phyloP scores from a whole-genome alignment of 1,140 invertebrate species.

The Acromyrmex charruanus region DNA sequence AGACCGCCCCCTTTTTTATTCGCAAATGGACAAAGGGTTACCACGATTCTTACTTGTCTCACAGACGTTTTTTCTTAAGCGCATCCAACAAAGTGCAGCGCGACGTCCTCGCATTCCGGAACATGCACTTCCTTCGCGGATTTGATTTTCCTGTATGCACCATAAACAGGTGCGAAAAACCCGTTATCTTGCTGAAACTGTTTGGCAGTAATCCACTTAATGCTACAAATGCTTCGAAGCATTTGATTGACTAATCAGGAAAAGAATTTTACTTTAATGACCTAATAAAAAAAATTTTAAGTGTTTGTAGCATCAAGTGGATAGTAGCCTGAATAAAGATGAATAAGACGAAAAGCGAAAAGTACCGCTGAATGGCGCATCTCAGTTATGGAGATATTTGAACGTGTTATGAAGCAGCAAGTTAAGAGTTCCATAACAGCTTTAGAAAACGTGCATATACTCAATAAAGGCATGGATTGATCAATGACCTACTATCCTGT shows the following conservation, averaged over 20 bases:
- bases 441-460: neutral
- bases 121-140: constrained; percentile 64
- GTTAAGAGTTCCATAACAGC: neutral
- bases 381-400: constrained; percentile 45
- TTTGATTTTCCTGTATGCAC: constrained; percentile 59
- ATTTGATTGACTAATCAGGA: too few relatives aligned
- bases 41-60: constrained; percentile 15
- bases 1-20: constrained; percentile 7
- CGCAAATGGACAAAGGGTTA: constrained; percentile 45
- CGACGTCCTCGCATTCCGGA: constrained; percentile 37
- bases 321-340: neutral
- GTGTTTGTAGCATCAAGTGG: too few relatives aligned
- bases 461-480: neutral
- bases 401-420: constrained; percentile 44
- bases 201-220: neutral
- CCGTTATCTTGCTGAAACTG: constrained; percentile 63
- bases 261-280: too few relatives aligned
- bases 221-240: too few relatives aligned
- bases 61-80: constrained; percentile 19
- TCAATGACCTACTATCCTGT: constrained; percentile 37
- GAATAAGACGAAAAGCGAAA: neutral
- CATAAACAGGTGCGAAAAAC: constrained; percentile 70
- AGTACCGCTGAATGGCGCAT: neutral
- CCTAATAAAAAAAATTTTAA: too few relatives aligned
- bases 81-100: neutral